phyloP scores from a whole-genome alignment of 2,113 vertebrate species.

The Athene cunicularia region DNA sequence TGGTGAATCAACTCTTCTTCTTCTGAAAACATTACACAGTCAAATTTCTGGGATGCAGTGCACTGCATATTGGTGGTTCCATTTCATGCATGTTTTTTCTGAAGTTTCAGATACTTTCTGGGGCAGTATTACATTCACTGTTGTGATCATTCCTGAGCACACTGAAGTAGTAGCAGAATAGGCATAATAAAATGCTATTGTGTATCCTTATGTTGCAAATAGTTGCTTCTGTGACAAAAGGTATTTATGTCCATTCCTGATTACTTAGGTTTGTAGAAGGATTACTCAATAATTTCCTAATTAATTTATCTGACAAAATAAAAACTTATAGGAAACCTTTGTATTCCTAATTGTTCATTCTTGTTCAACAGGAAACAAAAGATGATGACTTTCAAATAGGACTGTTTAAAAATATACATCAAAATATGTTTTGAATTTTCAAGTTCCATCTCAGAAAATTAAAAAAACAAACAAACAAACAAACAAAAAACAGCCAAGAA shows the following conservation, averaged over 20 bases:
- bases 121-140: background rate
- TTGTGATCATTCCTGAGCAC: fast-evolving
- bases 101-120: background rate
- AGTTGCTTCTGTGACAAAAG: background rate
- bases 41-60: background rate
- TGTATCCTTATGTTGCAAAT: background rate
- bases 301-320: background rate
- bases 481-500: background rate
- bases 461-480: too few relatives aligned
- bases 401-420: background rate
- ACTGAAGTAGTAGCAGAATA: background rate
- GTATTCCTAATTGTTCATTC: background rate
- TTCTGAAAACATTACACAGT: background rate
- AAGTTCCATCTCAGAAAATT: background rate
- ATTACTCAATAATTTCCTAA: background rate
- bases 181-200: background rate
- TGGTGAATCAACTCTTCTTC: background rate
- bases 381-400: fast-evolving
- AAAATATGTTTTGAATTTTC: background rate
- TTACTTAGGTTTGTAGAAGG: background rate
- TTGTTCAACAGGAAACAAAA: background rate
- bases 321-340: background rate
- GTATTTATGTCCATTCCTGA: background rate
- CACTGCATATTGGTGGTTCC: background rate
- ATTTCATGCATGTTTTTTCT: background rate